Conservation (phyloP, 1,140 invertebrate genomes). For the Polyergus mexicanus region DNA sequence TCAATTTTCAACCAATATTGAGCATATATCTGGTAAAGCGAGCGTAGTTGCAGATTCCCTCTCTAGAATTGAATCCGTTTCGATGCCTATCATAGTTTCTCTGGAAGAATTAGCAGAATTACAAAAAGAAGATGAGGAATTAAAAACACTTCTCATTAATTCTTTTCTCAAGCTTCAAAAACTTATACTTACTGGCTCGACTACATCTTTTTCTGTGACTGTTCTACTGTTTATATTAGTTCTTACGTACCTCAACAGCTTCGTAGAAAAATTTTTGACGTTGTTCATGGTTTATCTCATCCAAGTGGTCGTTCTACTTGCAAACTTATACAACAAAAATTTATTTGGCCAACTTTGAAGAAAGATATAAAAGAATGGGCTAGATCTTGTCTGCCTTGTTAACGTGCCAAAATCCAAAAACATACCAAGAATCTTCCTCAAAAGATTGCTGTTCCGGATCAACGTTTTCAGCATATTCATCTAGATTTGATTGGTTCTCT, state of each 20-base stretch:
- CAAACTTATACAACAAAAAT: not conserved
- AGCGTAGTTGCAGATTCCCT: not conserved
- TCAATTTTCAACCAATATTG: not conserved
- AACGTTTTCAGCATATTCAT: too few species aligned
- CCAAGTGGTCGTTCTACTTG: not conserved
- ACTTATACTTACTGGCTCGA: not conserved
- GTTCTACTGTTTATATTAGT: not conserved
- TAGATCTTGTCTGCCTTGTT: conserved; percentile 1
- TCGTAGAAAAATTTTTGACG: not conserved
- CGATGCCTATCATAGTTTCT: not conserved
- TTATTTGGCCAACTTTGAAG: conserved; percentile 14
- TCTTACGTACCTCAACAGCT: conserved; percentile 6
- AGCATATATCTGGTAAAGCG: not conserved
- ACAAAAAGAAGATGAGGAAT: conserved; percentile 3
- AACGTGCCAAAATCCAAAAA: not conserved
- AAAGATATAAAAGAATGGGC: conserved; percentile 2
- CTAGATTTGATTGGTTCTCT: too few species aligned
- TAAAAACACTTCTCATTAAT: not conserved
- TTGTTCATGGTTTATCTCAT: not conserved
- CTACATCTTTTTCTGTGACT: not conserved
- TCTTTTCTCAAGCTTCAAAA: not conserved
- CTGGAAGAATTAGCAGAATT: not conserved
- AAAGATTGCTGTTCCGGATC: not conserved
- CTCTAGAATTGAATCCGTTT: not conserved
- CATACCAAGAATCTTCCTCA: not conserved